These are phyloP conservation scores for Schizaphis graminum DNA, from an alignment of 2,888 invertebrate species.

Conservation along the genomic window DNA sequence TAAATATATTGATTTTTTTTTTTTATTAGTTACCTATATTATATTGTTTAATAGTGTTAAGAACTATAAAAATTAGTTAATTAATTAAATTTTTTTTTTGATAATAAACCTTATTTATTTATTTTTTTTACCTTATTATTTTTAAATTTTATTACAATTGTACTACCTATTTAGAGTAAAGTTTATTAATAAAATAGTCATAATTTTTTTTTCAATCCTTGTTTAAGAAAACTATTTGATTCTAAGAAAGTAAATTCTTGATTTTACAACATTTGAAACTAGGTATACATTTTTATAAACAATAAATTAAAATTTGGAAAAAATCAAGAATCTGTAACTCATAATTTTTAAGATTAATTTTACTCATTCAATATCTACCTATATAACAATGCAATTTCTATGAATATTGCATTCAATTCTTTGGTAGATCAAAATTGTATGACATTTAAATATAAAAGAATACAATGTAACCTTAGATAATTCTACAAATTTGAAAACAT, in stretches of 20 bases:
- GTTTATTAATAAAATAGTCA: background rate
- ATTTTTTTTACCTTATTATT: too few relatives aligned
- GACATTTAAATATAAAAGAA: background rate
- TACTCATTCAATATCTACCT: background rate
- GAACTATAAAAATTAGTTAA: background rate
- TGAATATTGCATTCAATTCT: background rate
- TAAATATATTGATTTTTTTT: background rate
- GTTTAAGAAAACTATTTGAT: background rate
- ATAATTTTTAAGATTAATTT: background rate
- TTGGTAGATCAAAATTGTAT: background rate
- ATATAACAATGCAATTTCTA: background rate
- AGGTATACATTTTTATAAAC: background rate
- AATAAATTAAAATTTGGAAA: background rate
- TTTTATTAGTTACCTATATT: background rate
- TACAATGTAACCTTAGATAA: background rate
- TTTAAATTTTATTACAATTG: too few relatives aligned
- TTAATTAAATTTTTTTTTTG: background rate
- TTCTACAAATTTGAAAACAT: background rate
- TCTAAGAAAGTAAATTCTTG: background rate
- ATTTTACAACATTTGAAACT: background rate
- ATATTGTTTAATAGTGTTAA: background rate
- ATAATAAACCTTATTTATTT: background rate
- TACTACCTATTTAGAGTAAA: background rate
- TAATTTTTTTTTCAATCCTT: background rate
- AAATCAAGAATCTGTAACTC: background rate